These are phyloP conservation scores for Steinernema khuongi DNA, from an alignment of 1,140 invertebrate species.

Conservation along the genomic window DNA sequence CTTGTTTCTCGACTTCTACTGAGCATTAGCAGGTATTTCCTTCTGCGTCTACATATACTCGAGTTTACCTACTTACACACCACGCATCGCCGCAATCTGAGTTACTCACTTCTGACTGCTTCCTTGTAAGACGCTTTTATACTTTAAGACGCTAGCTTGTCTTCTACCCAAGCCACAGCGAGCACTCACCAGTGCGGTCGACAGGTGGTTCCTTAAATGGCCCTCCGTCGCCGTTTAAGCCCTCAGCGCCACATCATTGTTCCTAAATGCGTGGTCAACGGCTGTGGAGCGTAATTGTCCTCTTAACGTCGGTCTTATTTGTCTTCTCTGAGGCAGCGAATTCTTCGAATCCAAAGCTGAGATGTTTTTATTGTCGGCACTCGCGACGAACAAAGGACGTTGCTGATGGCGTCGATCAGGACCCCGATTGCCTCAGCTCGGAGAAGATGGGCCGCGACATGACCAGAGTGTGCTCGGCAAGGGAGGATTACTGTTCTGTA, in stretches of 20 bases:
- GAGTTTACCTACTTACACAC: too few relatives aligned
- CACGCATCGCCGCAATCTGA: too few relatives aligned
- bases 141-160: too few relatives aligned
- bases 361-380: slow-evolving; percentile 25
- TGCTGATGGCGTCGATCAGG: slow-evolving; percentile 28
- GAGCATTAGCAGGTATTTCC: too few relatives aligned
- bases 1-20: too few relatives aligned
- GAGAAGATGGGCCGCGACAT: slow-evolving; percentile 29
- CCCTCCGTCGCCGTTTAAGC: too few relatives aligned
- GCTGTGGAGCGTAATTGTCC: neutral
- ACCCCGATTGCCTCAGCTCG: slow-evolving; percentile 34
- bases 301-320: neutral
- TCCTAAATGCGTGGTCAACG: neutral
- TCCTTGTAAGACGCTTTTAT: too few relatives aligned
- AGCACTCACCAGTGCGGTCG: too few relatives aligned
- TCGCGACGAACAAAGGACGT: slow-evolving; percentile 32
- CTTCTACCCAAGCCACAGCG: too few relatives aligned
- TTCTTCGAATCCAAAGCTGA: neutral
- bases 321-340: neutral
- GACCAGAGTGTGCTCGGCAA: slow-evolving; percentile 26
- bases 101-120: too few relatives aligned
- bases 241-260: neutral
- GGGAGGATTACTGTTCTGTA: slow-evolving; percentile 30
- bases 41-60: too few relatives aligned
- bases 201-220: neutral